A percentile compares a stretch with the other conserved stretches of the same genome.
phyloP scores from a whole-genome alignment of 2,888 invertebrate species.

The Opisthograptis luteolata region DNA sequence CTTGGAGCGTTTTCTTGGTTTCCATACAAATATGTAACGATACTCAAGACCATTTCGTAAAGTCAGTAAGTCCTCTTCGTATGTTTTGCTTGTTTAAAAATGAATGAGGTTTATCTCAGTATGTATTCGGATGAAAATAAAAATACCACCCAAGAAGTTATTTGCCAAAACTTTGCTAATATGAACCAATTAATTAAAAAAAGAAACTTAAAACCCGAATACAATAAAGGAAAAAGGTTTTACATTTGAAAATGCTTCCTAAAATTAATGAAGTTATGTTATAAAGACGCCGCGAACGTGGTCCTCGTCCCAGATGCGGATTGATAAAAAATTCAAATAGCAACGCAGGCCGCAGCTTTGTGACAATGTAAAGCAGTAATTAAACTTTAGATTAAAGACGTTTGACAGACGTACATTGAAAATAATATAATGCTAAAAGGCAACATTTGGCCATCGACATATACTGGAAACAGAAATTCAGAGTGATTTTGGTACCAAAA shows the following conservation, averaged over 20 bases:
- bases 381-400: neutral
- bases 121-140: too few species aligned
- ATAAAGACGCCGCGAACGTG: slow-evolving; percentile 31
- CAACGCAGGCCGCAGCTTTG: slow-evolving; percentile 18
- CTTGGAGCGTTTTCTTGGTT: too few species aligned
- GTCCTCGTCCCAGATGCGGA: slow-evolving; percentile 29
- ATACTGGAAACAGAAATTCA: too few species aligned
- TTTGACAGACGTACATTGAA: neutral
- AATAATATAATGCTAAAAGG: too few species aligned
- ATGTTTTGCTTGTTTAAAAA: too few species aligned
- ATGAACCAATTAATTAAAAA: slow-evolving; percentile 17
- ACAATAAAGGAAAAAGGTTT: slow-evolving; percentile 9
- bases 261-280: slow-evolving; percentile 38
- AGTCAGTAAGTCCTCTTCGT: too few species aligned
- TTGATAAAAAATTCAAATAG: slow-evolving; percentile 42
- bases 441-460: too few species aligned
- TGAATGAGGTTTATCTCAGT: too few species aligned
- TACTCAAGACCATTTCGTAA: too few species aligned
- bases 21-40: too few species aligned
- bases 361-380: slow-evolving; percentile 10
- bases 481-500: too few species aligned
- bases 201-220: slow-evolving; percentile 11
- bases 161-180: slow-evolving; percentile 7
- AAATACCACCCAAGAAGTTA: slow-evolving; percentile 5
- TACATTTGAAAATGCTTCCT: slow-evolving; percentile 24